phyloP scores from a whole-genome alignment of 2,113 vertebrate species.

The Peromyscus maniculatus region DNA sequence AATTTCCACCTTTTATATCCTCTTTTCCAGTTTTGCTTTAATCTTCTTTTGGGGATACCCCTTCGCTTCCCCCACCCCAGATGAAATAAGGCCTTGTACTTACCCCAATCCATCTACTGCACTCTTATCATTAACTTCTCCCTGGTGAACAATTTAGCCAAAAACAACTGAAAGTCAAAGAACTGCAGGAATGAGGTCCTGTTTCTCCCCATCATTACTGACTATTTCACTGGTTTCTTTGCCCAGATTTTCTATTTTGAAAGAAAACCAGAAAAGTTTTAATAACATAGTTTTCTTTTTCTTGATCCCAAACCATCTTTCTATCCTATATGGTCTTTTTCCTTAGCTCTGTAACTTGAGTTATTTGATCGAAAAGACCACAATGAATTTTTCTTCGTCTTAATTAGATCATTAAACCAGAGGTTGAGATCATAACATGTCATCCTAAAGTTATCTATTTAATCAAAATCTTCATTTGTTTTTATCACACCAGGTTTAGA shows the following conservation, averaged over 20 bases:
- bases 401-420: conserved; percentile 86
- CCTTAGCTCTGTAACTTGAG: conserved; percentile 78
- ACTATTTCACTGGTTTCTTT: not conserved
- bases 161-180: not conserved
- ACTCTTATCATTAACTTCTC: not conserved
- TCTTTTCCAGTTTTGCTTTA: not conserved
- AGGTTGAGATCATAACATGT: conserved; percentile 84
- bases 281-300: conserved; percentile 44
- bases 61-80: not conserved
- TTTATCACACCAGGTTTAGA: conserved; percentile 80
- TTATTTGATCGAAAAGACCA: conserved; percentile 79
- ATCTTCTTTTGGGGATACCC: not conserved
- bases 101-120: not conserved
- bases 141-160: not conserved
- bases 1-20: not conserved
- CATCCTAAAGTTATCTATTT: conserved; percentile 84
- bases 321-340: conserved; percentile 33
- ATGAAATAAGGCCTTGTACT: not conserved
- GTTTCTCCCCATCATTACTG: not conserved
- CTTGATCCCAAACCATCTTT: not conserved
- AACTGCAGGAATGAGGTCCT: accelerated
- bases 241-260: not conserved
- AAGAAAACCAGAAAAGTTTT: conserved; percentile 39
- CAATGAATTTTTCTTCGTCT: conserved; percentile 84
- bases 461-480: conserved; percentile 86